Conservation (phyloP, 2,888 invertebrate genomes). For the Acrobasis consociella region DNA sequence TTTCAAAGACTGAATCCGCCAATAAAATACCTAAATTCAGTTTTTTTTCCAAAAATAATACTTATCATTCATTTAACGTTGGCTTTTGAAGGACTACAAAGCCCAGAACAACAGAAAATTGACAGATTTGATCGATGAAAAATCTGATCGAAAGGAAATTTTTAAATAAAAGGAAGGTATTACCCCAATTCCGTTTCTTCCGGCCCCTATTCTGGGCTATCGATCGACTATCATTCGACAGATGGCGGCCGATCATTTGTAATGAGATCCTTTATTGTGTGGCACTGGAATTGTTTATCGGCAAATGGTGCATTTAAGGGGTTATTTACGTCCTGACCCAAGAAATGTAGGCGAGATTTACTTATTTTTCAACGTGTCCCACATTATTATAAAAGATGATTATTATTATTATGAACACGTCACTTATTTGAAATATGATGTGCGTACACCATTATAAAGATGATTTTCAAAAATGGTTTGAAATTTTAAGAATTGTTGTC, state of each 20-base stretch:
- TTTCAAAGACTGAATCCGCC: no score
- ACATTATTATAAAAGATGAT: no score
- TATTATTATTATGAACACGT: no score
- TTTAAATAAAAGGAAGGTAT: conserved; percentile 19
- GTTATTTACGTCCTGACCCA: neutral
- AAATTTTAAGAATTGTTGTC: no score
- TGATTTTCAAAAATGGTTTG: no score
- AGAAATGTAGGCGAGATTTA: neutral
- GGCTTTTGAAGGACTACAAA: neutral
- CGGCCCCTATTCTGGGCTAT: conserved; percentile 24
- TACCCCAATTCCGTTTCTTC: conserved; percentile 11
- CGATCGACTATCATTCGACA: conserved; percentile 27
- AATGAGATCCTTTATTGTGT: conserved; percentile 50
- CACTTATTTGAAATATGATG: no score
- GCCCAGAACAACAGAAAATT: neutral
- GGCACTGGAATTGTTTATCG: conserved; percentile 39
- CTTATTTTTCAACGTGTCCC: no score
- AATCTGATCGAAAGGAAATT: conserved; percentile 3
- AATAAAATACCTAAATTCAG: no score
- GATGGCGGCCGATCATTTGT: conserved; percentile 40
- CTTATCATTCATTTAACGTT: no score
- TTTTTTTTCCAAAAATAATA: no score
- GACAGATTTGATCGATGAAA: conserved; percentile 14
- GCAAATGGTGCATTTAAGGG: conserved; percentile 42
- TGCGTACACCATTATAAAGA: no score